Evolutionary conservation across 2,113 vertebrate species (phyloP).

Genomic region (Tamias sibiricus): DNA sequence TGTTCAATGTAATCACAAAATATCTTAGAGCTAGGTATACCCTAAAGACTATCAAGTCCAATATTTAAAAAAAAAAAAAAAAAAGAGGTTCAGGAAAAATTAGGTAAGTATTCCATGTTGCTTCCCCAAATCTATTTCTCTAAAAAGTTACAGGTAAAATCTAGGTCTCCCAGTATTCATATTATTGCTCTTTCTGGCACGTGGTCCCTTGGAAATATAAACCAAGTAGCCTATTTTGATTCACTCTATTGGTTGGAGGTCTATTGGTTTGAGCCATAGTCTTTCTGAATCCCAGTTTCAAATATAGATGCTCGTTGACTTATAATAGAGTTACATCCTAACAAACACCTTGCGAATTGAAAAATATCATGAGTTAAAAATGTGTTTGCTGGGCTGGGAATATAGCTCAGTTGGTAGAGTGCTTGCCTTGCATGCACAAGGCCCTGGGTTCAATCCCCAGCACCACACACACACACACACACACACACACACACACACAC

Average conservation of each 20-base stretch:
- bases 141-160: not conserved
- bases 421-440: no score
- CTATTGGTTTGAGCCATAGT: not conserved
- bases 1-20: not conserved
- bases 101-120: not conserved
- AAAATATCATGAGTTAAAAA: not conserved
- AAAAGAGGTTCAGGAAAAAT: not conserved
- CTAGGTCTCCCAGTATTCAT: not conserved
- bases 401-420: no score
- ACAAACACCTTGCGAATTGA: not conserved
- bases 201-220: not conserved
- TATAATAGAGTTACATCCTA: not conserved
- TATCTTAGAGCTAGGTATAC: not conserved
- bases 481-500: no score
- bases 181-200: not conserved
- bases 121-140: not conserved
- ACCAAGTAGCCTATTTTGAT: not conserved
- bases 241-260: not conserved
- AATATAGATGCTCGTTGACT: not conserved
- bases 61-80: not conserved
- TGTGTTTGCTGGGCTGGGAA: no score
- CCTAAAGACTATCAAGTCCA: conserved; percentile 23
- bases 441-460: no score
- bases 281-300: not conserved
- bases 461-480: no score